A percentile compares a stretch with the other conserved stretches of the same genome.
phyloP scores from a whole-genome alignment of 2,888 invertebrate genomes.

The Scaptomyza polygonia region DNA sequence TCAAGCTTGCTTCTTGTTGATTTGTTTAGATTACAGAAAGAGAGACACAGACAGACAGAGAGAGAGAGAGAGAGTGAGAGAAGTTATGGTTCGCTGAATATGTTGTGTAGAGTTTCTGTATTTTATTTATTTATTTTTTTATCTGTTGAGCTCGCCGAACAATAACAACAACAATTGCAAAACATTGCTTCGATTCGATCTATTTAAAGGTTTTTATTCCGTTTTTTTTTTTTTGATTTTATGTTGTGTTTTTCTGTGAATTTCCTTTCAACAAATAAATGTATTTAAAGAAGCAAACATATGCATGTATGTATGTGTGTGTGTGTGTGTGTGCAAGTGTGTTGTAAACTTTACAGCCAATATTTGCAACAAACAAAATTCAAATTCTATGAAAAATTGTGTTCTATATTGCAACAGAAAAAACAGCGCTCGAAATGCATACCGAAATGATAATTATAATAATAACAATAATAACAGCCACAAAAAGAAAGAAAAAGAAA shows the following conservation, averaged over 20 bases:
- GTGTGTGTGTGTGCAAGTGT: not conserved
- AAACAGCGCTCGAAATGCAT: slow-evolving; percentile 11
- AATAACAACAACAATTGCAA: slow-evolving; percentile 20
- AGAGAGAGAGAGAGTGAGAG: not conserved
- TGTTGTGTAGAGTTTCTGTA: not conserved
- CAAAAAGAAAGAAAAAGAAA: not conserved
- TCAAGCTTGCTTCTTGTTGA: no score
- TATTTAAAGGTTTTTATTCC: slow-evolving; percentile 28
- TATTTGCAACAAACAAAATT: slow-evolving; percentile 35
- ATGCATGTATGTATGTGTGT: not conserved
- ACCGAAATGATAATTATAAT: slow-evolving; percentile 7
- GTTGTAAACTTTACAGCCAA: slow-evolving; percentile 27
- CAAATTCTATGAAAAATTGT: slow-evolving; percentile 9
- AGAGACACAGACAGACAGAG: not conserved
- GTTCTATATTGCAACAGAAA: slow-evolving; percentile 3
- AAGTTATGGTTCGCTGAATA: slow-evolving; percentile 43
- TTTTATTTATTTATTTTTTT: not conserved
- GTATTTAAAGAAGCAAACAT: slow-evolving; percentile 3
- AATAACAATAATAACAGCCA: slow-evolving; percentile 16
- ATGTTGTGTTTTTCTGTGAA: not conserved
- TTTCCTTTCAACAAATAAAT: slow-evolving; percentile 3
- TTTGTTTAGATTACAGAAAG: not conserved
- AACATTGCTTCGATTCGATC: slow-evolving; percentile 30
- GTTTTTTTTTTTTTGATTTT: not conserved
- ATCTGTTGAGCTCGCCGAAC: slow-evolving; percentile 4